Evolutionary conservation across 2,113 vertebrate genomes (phyloP).

Genomic region (Plotosus lineatus): DNA sequence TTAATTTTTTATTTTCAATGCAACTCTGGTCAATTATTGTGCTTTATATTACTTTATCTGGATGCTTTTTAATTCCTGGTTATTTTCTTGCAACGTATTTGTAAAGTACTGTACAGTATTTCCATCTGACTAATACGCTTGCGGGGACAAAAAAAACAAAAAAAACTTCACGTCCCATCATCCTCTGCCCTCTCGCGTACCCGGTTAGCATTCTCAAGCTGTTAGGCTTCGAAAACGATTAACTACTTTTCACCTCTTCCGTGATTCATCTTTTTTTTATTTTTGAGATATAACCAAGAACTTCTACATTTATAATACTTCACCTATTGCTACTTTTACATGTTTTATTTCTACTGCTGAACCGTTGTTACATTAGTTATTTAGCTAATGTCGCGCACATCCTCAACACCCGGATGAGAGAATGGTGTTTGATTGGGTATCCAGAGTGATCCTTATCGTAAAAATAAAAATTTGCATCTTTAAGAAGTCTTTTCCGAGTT

Average conservation of each 20-base stretch:
- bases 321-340: neutral
- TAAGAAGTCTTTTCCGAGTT: neutral
- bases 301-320: neutral
- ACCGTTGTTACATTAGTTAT: neutral
- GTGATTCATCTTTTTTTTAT: neutral
- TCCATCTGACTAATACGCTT: no score
- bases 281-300: neutral
- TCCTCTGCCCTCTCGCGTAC: neutral
- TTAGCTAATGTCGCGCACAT: neutral
- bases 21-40: neutral
- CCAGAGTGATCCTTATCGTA: neutral
- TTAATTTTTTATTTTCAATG: neutral
- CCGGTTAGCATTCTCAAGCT: neutral
- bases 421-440: neutral
- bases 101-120: no score
- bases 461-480: neutral
- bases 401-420: neutral
- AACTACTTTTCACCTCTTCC: neutral
- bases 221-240: neutral
- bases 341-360: neutral
- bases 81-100: neutral
- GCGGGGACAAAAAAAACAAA: no score
- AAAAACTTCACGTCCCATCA: neutral
- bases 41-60: neutral
- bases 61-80: neutral